Evolutionary conservation across 2,797 vertebrate genomes (phyloP).

Genomic region (Chaetodon trifasciatus): DNA sequence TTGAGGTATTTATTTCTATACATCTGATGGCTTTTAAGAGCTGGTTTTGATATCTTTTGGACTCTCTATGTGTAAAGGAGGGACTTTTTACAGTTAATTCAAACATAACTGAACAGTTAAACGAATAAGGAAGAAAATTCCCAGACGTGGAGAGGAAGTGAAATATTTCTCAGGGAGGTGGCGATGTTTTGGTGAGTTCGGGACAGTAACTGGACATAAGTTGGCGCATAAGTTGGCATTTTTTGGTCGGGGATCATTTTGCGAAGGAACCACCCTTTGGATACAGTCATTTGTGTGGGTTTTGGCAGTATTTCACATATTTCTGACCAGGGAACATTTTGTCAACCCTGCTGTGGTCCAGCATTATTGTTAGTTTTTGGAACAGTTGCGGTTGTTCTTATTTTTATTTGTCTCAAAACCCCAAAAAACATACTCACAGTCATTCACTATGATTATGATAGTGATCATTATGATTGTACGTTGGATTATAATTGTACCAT

Average conservation of each 20-base stretch:
- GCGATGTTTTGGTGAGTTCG: not conserved
- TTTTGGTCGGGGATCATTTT: constrained; percentile 37
- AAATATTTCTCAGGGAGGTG: not conserved
- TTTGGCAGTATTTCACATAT: constrained; percentile 49
- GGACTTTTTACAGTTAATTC: not conserved
- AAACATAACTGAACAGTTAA: not conserved
- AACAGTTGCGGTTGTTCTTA: constrained; percentile 46
- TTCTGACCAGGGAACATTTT: constrained; percentile 60
- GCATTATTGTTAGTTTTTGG: constrained; percentile 51
- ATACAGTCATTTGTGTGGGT: constrained; percentile 52
- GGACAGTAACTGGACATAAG: constrained; percentile 19
- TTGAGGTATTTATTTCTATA: no score
- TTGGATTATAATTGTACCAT: not conserved
- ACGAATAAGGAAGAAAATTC: not conserved
- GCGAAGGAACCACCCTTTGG: constrained; percentile 41
- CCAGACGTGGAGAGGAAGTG: not conserved
- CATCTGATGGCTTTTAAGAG: not conserved
- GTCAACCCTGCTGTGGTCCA: constrained; percentile 42
- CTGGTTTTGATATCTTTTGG: not conserved
- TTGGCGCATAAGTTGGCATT: constrained; percentile 14
- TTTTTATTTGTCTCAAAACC: constrained; percentile 55
- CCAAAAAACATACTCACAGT: constrained; percentile 25
- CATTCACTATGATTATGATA: constrained; percentile 19
- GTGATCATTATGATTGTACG: not conserved
- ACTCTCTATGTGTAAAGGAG: not conserved